A percentile compares a stretch with the other conserved stretches of the same genome.
Evolutionary conservation across 2,888 invertebrate species (phyloP).

Genomic region (Scotopteryx bipunctaria): DNA sequence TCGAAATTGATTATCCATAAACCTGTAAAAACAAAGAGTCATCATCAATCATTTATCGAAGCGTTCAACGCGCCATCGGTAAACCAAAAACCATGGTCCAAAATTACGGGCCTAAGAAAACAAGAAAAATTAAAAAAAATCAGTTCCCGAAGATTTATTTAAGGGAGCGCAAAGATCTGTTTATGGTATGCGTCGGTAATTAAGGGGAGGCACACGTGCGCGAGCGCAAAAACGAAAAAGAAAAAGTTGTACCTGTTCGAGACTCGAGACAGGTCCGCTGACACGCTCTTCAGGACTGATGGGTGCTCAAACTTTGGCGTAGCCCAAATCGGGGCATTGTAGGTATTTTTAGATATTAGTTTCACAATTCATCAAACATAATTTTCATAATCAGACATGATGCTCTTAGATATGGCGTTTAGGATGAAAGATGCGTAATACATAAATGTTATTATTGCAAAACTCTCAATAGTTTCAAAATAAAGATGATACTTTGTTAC

Average conservation of each 20-base stretch:
- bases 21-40: conserved; percentile 76
- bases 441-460: too few species aligned
- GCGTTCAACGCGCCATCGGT: conserved; percentile 59
- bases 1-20: conserved; percentile 59
- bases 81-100: conserved; percentile 71
- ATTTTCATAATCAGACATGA: too few species aligned
- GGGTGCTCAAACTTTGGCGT: conserved; percentile 60
- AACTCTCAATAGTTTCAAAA: too few species aligned
- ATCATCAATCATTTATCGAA: conserved; percentile 70
- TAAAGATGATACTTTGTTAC: too few species aligned
- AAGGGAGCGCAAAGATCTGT: conserved; percentile 84
- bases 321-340: too few species aligned
- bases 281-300: conserved; percentile 64
- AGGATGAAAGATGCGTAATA: too few species aligned
- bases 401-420: too few species aligned
- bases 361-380: too few species aligned
- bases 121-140: conserved; percentile 52
- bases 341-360: too few species aligned
- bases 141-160: conserved; percentile 77
- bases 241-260: conserved; percentile 80
- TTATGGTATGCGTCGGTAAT: conserved; percentile 84
- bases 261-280: conserved; percentile 78
- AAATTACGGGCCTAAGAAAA: conserved; percentile 79
- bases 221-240: conserved; percentile 73
- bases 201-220: conserved; percentile 82